These are phyloP conservation scores for Halisarca cf. caerulea DNA, from an alignment of 37 sponge, comb jelly and placozoan genomes.

Conservation along the genomic window DNA sequence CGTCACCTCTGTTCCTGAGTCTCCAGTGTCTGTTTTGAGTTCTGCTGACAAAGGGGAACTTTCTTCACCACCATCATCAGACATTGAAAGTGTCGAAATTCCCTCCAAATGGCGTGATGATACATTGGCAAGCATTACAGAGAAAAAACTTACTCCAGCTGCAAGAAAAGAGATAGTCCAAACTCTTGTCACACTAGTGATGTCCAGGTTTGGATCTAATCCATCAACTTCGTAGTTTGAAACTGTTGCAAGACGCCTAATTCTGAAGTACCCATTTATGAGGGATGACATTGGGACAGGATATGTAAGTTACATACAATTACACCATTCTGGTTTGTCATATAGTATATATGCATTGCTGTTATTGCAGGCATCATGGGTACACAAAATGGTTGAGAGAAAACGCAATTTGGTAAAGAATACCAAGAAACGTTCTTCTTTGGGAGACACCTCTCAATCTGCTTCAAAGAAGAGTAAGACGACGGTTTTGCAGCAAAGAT, in stretches of 20 bases:
- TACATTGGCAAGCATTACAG: conserved; percentile 25
- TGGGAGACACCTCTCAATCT: not conserved
- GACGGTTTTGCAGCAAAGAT: not conserved
- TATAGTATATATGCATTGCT: not conserved
- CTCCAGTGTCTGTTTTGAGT: too few species aligned
- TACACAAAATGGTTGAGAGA: conserved; percentile 38
- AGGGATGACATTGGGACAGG: conserved; percentile 46
- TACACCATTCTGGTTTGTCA: not conserved
- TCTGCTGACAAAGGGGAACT: too few species aligned
- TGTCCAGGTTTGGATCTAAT: conserved; percentile 5
- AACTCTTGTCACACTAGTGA: conserved; percentile 31
- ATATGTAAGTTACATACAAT: conserved; percentile 36
- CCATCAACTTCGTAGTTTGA: conserved; percentile 13
- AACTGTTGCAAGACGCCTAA: conserved; percentile 13
- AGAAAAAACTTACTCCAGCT: not conserved
- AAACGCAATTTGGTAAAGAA: conserved; percentile 15
- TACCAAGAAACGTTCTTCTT: not conserved
- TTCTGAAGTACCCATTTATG: conserved; percentile 55
- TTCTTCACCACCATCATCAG: too few species aligned
- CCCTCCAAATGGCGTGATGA: conserved; percentile 38
- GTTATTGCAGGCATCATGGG: conserved; percentile 44
- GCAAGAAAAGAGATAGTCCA: conserved; percentile 37
- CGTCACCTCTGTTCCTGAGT: too few species aligned
- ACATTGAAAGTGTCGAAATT: not conserved
- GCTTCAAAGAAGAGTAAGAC: not conserved